Evolutionary conservation across 2,797 vertebrate genomes (phyloP).

Genomic region (Ctenopoma multispine): DNA sequence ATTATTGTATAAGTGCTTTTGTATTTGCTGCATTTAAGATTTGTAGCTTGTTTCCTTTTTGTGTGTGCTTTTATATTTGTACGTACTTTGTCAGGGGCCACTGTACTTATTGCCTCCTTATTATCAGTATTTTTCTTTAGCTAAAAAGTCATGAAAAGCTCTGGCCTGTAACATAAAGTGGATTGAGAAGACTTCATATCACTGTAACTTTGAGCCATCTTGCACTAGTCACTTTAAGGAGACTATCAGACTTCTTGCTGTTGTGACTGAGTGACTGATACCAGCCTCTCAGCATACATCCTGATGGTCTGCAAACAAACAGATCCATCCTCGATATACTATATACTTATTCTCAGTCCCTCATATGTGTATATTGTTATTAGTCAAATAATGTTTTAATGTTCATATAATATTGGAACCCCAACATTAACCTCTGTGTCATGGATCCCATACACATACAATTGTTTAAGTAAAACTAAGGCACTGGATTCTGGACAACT

Average conservation of each 20-base stretch:
- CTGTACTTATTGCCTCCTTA: background rate
- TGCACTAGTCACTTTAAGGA: slow-evolving; percentile 57
- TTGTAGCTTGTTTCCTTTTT: too few relatives aligned
- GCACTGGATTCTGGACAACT: too few relatives aligned
- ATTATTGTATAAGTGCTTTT: too few relatives aligned
- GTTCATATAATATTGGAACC: background rate
- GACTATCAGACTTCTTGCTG: slow-evolving; percentile 54
- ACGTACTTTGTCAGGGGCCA: too few relatives aligned
- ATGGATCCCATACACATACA: background rate
- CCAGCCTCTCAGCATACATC: slow-evolving; percentile 53
- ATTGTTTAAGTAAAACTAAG: background rate
- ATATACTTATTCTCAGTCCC: background rate
- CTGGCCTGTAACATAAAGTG: too few relatives aligned
- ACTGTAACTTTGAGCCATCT: slow-evolving; percentile 30
- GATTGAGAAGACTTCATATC: slow-evolving; percentile 26
- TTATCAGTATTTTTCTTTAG: background rate
- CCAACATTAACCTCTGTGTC: background rate
- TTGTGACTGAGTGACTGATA: slow-evolving; percentile 10
- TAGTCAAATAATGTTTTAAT: background rate
- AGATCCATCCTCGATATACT: slow-evolving; percentile 19
- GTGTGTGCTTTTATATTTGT: too few relatives aligned
- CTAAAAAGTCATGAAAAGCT: background rate
- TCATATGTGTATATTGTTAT: background rate
- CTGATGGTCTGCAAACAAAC: slow-evolving; percentile 50
- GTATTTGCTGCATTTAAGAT: too few relatives aligned